These are phyloP conservation scores for Melinaea marsaeus DNA, from an alignment of 2,888 invertebrate genomes.

Conservation along the genomic window DNA sequence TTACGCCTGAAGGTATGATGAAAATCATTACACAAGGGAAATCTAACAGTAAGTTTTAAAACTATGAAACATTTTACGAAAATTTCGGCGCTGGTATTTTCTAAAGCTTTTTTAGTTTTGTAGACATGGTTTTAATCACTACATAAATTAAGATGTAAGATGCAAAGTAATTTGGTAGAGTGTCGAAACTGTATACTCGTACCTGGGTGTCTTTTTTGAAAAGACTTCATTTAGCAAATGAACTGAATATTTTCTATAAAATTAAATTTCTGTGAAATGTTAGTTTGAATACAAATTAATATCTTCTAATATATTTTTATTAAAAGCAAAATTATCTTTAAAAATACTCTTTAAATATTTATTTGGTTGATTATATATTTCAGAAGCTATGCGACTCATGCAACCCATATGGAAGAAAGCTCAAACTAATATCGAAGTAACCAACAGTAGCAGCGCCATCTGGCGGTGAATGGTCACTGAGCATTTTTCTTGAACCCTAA, in stretches of 20 bases:
- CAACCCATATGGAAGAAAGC: no score
- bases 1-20: slow-evolving; percentile 22
- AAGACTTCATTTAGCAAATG: not conserved
- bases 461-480: no score
- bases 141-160: slow-evolving; percentile 23
- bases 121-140: slow-evolving; percentile 28
- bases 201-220: not conserved
- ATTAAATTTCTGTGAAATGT: no score
- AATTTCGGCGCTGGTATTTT: slow-evolving; percentile 26
- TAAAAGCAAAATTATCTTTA: no score
- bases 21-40: slow-evolving; percentile 37
- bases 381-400: no score
- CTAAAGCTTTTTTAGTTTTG: slow-evolving; percentile 26
- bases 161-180: slow-evolving; percentile 16
- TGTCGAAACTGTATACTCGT: slow-evolving; percentile 11
- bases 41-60: slow-evolving; percentile 31
- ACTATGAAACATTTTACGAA: slow-evolving; percentile 23
- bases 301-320: no score
- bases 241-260: not conserved
- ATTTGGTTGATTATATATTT: no score
- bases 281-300: no score
- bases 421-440: no score
- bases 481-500: no score
- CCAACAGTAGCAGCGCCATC: no score
- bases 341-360: no score